These are phyloP conservation scores for Drosophila bunnanda DNA, from an alignment of 2,888 invertebrate species.

Conservation along the genomic window DNA sequence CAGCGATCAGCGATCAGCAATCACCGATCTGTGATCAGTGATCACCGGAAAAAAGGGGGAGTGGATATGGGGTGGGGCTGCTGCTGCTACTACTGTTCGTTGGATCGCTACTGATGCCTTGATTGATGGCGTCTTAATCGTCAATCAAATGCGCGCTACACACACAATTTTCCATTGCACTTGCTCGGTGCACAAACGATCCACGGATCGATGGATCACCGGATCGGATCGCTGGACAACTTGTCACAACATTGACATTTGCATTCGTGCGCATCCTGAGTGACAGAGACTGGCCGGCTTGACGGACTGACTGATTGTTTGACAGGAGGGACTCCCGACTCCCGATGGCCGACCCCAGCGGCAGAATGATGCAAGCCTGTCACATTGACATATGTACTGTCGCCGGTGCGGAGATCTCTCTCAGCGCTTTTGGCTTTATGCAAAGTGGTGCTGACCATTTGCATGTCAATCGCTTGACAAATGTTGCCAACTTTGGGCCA, in stretches of 20 bases:
- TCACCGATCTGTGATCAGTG: constrained; percentile 41
- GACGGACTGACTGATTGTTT: constrained; percentile 77
- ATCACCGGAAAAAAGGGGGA: constrained; percentile 34
- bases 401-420: constrained; percentile 29
- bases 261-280: constrained; percentile 78
- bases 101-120: constrained; percentile 74
- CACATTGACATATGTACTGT: constrained; percentile 79
- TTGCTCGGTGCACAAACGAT: constrained; percentile 44
- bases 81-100: constrained; percentile 57
- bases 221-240: constrained; percentile 61
- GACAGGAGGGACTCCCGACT: constrained; percentile 52
- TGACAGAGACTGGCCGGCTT: constrained; percentile 64
- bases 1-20: constrained; percentile 44
- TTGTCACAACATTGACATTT: constrained; percentile 78
- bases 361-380: constrained; percentile 68
- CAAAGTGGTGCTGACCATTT: constrained; percentile 78
- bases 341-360: not conserved
- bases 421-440: constrained; percentile 44
- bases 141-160: constrained; percentile 83
- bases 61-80: constrained; percentile 20
- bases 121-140: constrained; percentile 84
- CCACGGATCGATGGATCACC: constrained; percentile 31
- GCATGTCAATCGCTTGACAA: constrained; percentile 79
- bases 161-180: constrained; percentile 72
- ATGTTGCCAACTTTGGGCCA: constrained; percentile 77